A percentile compares a stretch with the other conserved stretches of the same genome.
Conservation (phyloP, 1,140 invertebrate genomes). For the Drosophila biarmipes region DNA sequence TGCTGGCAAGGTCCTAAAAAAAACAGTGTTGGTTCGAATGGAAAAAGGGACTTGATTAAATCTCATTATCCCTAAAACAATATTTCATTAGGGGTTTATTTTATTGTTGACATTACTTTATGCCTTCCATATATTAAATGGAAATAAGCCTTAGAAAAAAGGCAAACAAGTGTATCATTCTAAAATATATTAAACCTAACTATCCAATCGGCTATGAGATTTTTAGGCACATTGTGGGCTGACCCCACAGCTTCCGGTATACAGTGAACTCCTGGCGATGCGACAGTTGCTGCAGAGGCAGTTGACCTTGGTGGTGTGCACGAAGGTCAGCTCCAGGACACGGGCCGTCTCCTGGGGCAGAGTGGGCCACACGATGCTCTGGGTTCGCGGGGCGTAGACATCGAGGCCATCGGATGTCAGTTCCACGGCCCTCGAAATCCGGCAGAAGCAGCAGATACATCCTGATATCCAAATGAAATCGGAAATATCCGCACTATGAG, state of each 20-base stretch:
- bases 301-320: constrained; percentile 24
- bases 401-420: constrained; percentile 38
- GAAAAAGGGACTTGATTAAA: no score
- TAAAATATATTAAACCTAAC: background rate
- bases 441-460: constrained; percentile 45
- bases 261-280: constrained; percentile 15
- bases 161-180: background rate
- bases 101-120: no score
- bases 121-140: background rate
- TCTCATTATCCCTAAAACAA: no score
- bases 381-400: constrained; percentile 59
- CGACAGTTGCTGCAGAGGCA: constrained; percentile 42
- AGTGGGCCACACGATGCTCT: constrained; percentile 69
- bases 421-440: constrained; percentile 4
- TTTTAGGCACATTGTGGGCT: constrained; percentile 30
- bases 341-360: constrained; percentile 37
- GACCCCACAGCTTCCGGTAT: constrained; percentile 28
- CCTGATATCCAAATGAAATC: constrained; percentile 14
- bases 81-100: no score
- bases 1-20: no score
- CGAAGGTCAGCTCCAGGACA: constrained; percentile 52
- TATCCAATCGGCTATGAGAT: background rate
- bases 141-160: background rate
- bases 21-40: no score
- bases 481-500: background rate